Percentiles rank a stretch among this genome's conserved stretches.
Evolutionary conservation across 2,113 vertebrate species (phyloP).

Genomic region (Chaenocephalus aceratus): DNA sequence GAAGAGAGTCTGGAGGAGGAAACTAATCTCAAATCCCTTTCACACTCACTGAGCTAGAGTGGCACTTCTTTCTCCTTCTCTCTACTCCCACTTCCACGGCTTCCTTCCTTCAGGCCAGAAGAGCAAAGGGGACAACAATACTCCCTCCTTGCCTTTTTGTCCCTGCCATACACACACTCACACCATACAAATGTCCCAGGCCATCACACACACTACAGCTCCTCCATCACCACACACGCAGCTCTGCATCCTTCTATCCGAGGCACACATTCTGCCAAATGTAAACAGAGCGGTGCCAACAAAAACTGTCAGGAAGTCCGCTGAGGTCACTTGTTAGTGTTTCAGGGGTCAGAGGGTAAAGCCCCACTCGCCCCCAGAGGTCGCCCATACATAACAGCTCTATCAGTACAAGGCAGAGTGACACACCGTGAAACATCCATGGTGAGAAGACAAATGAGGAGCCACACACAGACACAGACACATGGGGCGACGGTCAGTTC

Average conservation of each 20-base stretch:
- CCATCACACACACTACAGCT: constrained; percentile 17
- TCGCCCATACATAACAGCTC: constrained; percentile 48
- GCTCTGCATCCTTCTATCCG: constrained; percentile 39
- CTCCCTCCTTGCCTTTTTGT: constrained; percentile 35
- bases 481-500: background rate
- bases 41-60: constrained; percentile 38
- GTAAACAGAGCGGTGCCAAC: constrained; percentile 64
- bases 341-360: constrained; percentile 49
- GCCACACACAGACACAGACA: constrained; percentile 20
- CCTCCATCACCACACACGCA: constrained; percentile 19
- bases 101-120: constrained; percentile 74
- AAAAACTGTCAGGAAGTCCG: constrained; percentile 66
- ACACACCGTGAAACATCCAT: constrained; percentile 8
- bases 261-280: constrained; percentile 49
- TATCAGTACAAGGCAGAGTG: constrained; percentile 24
- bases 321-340: constrained; percentile 71
- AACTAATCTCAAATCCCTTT: constrained; percentile 60
- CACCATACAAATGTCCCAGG: constrained; percentile 4
- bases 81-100: constrained; percentile 60
- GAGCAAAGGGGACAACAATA: constrained; percentile 64
- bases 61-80: constrained; percentile 59
- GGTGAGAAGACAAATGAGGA: constrained; percentile 30
- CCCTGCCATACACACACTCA: constrained; percentile 25
- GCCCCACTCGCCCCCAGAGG: constrained; percentile 19
- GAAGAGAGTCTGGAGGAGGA: constrained; percentile 56